Base-by-base conservation (phyloP, 2,797 vertebrate species). In the Gallinago nigripennis region DNA sequence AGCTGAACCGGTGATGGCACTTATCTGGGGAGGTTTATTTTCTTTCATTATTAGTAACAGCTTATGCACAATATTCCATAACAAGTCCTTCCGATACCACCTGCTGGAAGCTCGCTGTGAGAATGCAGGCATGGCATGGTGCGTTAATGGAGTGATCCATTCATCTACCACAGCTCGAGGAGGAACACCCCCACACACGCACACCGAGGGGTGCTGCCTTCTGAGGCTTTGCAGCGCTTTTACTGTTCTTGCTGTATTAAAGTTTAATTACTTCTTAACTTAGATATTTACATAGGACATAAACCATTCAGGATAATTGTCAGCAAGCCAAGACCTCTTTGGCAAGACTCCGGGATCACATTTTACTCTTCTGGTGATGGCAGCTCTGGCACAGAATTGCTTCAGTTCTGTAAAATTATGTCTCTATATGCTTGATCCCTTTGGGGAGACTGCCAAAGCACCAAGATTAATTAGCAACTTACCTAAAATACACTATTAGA, bases 401-500 rank as follows among this genome's bases (percentile, higher is more conserved):
- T 90, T 80, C 75, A 92, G 50, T 75, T 87, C 68, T 85, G 75
- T 85, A 86, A 92, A 93, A 94, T 72, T 54, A 50, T 45, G 60
- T 92, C 91, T 92, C 65, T 70, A 17, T 77, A 73, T 41, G 53
- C 85, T 89, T 82, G 90, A 95, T 90, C 90, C 78, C 68, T 92
- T 82, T 77, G 78, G 88, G 90, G 60, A 96, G 75, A 64, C 81
- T 95, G 94, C 86, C 86, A 94, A 92, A 92, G 79, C 50, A 95
- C 68, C 88, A 89, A 93, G 94, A 96, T 96, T 93, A 95, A 97
- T 95, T 93, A 95, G 76, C 82, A 90, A 65, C 88, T 94, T 90
- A 82, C 93, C 91, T 94, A 96, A 92, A 96, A 95, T 85, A 95
- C 68, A 80, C 28, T 70, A 24, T 73, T 84, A 94, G 90, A 81